Percentiles rank a stretch among this genome's conserved stretches.
phyloP scores from a whole-genome alignment of 2,113 vertebrate genomes.

The Hassar affinis region DNA sequence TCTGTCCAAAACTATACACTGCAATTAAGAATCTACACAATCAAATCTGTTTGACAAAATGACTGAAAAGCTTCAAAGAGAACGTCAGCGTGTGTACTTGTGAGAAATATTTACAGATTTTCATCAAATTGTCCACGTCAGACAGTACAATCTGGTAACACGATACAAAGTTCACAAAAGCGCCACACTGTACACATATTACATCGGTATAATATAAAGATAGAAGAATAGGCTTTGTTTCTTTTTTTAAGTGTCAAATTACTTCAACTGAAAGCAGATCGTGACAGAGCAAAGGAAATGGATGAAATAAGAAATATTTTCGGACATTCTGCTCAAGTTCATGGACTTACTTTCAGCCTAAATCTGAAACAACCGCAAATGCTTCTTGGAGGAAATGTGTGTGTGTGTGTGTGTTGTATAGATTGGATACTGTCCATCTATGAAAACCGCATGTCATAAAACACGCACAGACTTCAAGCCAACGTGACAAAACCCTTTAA shows the following conservation, averaged over 20 bases:
- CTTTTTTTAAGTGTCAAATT: conserved; percentile 36
- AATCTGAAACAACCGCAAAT: background rate
- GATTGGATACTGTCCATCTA: background rate
- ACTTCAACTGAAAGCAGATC: conserved; percentile 32
- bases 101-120: conserved; percentile 71
- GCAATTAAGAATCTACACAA: conserved; percentile 28
- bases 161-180: conserved; percentile 75
- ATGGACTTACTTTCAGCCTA: background rate
- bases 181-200: conserved; percentile 68
- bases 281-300: background rate
- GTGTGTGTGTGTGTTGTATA: background rate
- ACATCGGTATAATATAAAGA: conserved; percentile 68
- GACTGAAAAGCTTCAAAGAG: conserved; percentile 36
- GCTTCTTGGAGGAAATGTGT: background rate
- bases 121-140: conserved; percentile 60
- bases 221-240: conserved; percentile 77
- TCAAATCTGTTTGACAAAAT: conserved; percentile 16
- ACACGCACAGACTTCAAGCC: conserved; percentile 29
- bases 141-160: conserved; percentile 69
- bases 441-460: conserved; percentile 25
- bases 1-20: conserved; percentile 40
- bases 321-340: background rate
- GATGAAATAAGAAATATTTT: background rate
- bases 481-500: conserved; percentile 32
- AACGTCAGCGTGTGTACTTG: conserved; percentile 63